A percentile compares a stretch with the other conserved stretches of the same genome.
These are phyloP conservation scores for Miichthys miiuy DNA, from an alignment of 2,797 vertebrate species.

Conservation along the genomic window DNA sequence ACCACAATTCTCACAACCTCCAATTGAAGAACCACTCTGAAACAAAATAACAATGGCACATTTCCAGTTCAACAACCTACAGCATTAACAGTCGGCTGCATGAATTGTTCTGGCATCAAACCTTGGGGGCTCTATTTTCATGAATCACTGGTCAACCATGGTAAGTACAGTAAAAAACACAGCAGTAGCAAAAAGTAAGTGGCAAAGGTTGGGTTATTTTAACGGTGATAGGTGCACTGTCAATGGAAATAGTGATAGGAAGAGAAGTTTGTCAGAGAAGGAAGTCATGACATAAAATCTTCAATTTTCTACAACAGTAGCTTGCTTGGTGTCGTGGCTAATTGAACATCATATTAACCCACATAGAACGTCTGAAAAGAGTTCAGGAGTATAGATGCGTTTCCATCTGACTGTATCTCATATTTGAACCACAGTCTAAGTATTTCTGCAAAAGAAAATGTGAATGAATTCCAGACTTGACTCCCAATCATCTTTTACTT, in stretches of 20 bases:
- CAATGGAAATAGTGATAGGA: background rate
- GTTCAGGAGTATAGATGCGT: too few relatives aligned
- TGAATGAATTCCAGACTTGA: too few relatives aligned
- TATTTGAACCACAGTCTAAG: too few relatives aligned
- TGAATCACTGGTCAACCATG: constrained; percentile 8
- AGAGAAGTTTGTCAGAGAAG: background rate
- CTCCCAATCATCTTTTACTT: too few relatives aligned
- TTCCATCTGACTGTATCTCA: too few relatives aligned
- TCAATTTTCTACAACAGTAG: background rate
- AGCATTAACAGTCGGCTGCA: background rate
- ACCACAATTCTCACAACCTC: background rate
- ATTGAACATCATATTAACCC: too few relatives aligned
- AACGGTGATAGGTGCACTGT: background rate
- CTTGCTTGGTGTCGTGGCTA: background rate
- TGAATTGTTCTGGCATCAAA: constrained; percentile 6
- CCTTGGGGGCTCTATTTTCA: constrained; percentile 1
- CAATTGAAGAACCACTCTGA: background rate
- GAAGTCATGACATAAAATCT: background rate
- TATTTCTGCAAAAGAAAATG: too few relatives aligned
- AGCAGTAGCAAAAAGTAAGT: background rate
- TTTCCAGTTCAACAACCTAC: constrained; percentile 5
- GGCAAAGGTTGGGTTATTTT: background rate
- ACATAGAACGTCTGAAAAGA: too few relatives aligned
- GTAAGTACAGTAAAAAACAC: background rate
- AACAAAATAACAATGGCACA: background rate